Evolutionary conservation across 2,797 vertebrate species (phyloP).

Genomic region (Harpagifer antarcticus): DNA sequence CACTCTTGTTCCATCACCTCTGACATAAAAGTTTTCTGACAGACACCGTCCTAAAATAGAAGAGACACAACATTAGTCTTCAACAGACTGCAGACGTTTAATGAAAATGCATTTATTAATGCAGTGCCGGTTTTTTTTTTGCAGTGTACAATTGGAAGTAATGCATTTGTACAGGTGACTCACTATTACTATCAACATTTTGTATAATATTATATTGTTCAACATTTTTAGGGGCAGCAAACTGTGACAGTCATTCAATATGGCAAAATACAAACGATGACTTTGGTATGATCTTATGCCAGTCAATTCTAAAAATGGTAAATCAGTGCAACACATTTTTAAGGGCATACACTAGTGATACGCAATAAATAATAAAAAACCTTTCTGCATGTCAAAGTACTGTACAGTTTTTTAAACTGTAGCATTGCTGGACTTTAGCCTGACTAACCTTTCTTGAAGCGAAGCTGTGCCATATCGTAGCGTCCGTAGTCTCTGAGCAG

Average conservation of each 20-base stretch:
- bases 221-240: background rate
- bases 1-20: slow-evolving; percentile 97
- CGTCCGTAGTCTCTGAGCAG: slow-evolving; percentile 97
- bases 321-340: background rate
- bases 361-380: background rate
- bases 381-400: background rate
- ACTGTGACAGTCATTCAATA: slow-evolving; percentile 3
- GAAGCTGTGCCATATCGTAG: slow-evolving; percentile 96
- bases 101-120: background rate
- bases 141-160: background rate
- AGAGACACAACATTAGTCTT: background rate
- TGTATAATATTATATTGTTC: background rate
- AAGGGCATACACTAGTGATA: background rate
- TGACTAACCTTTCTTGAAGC: slow-evolving; percentile 94
- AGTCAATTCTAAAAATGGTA: background rate
- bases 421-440: background rate
- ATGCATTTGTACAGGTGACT: background rate
- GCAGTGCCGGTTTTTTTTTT: background rate
- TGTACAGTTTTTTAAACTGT: background rate
- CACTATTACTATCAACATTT: background rate
- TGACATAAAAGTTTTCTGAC: slow-evolving; percentile 97
- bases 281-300: background rate
- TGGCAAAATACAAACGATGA: background rate
- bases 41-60: slow-evolving; percentile 91
- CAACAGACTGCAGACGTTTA: slow-evolving; percentile 15